Base-by-base conservation (phyloP, 1,140 invertebrate species). In the Drosophila truncata region DNA sequence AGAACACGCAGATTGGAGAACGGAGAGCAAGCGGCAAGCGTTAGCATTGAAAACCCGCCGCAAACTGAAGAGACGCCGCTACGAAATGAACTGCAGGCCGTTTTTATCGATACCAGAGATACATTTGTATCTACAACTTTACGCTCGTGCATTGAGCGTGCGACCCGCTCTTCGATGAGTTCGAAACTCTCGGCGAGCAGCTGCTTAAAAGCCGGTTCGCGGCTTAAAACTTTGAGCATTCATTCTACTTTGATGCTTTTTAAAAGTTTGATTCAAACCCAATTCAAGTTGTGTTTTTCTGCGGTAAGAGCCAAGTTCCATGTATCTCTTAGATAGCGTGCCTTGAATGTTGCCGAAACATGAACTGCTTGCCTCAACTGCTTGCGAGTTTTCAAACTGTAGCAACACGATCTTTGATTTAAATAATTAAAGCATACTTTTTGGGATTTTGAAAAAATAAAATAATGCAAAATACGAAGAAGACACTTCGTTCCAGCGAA, bases 1-100 rank as follows among this genome's bases (percentile, higher is more conserved):
- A 62, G 55, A 77, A 47, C 66, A 62, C 50, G 66, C 72, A 29
- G 27, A 29, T 8, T 29, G 64, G 18, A 37, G 18, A 55, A 23
- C 67, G 67, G 44, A 65, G 60, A 78, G 72, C 59, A 54, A 70
- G 37, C 83, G 80, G 71, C 83, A 62, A n/a, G n/a, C 82, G 74
- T 67, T 84, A 78, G 74, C 83, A 82, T 87, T 87, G 83, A 82
- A 87, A 82, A 80, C 83, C 71, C 83, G 83, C 61, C 79, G 81
- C 78, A 77, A 79, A 88, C 84, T 88, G 65, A 87, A 88, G 76
- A 82, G 70, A 79, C 76, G 35, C 23, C 46, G 50, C 61, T 50
- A 37, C 37, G 47, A 67, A 66, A 62, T 57, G 37, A 60, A 70
- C 62, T 70, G 67, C 65, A 82, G 58, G 66, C 70, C 62, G 78